Percentiles rank a stretch among this genome's conserved stretches.
Evolutionary conservation across 2,797 vertebrate genomes (phyloP).

Genomic region (Eutrigla gurnardus): DNA sequence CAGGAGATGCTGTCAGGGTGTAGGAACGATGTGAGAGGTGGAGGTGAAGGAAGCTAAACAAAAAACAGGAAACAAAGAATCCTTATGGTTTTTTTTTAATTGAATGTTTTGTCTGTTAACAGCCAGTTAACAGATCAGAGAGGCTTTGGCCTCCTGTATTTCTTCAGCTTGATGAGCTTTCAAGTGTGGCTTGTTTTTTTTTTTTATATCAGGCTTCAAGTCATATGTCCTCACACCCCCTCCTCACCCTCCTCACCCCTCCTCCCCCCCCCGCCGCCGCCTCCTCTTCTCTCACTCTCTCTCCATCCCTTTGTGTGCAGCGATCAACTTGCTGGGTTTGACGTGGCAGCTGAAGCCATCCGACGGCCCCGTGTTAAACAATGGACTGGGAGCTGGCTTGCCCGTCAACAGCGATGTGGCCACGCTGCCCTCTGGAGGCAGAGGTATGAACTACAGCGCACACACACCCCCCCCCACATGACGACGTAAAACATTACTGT

Average conservation of each 20-base stretch:
- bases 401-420: conserved; percentile 91
- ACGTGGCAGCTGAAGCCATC: conserved; percentile 97
- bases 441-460: conserved; percentile 87
- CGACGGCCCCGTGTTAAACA: conserved; percentile 94
- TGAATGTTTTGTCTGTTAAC: conserved; percentile 50
- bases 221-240: conserved; percentile 40
- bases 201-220: conserved; percentile 19
- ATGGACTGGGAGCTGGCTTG: conserved; percentile 88
- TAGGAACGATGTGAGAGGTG: conserved; percentile 49
- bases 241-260: background rate
- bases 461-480: background rate
- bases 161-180: conserved; percentile 54
- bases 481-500: background rate
- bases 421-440: conserved; percentile 95
- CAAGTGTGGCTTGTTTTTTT: conserved; percentile 29
- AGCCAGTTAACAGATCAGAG: conserved; percentile 54
- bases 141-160: conserved; percentile 26
- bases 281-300: conserved; percentile 19
- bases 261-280: background rate
- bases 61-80: conserved; percentile 22
- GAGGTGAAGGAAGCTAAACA: conserved; percentile 24
- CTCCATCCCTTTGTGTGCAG: conserved; percentile 84
- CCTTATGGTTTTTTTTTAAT: conserved; percentile 53
- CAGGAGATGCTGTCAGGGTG: conserved; percentile 59
- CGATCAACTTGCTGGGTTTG: conserved; percentile 95